Evolutionary conservation across 2,888 invertebrate genomes (phyloP).

Genomic region (Smittia sp.): DNA sequence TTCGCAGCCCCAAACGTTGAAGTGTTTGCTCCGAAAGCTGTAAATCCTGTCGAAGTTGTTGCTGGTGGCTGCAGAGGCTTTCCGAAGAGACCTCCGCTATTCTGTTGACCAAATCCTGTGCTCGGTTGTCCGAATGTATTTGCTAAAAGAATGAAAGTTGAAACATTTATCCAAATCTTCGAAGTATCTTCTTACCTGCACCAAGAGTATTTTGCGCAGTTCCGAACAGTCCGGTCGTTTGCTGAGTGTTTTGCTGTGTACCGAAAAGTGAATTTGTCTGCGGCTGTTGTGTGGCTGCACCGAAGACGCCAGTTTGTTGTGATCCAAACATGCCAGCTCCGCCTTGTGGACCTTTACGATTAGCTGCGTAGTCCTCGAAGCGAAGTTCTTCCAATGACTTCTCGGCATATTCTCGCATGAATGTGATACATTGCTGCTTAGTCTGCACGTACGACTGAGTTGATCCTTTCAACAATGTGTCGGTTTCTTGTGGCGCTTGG

Average conservation of each 20-base stretch:
- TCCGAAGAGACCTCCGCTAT: slow-evolving; percentile 61
- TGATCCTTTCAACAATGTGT: slow-evolving; percentile 85
- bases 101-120: slow-evolving; percentile 57
- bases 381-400: slow-evolving; percentile 95
- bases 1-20: slow-evolving; percentile 53
- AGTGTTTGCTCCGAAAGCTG: slow-evolving; percentile 53
- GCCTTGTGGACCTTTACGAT: slow-evolving; percentile 73
- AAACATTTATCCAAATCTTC: slow-evolving; percentile 43
- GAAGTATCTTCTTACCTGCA: slow-evolving; percentile 39
- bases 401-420: slow-evolving; percentile 96
- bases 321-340: slow-evolving; percentile 57
- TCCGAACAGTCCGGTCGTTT: slow-evolving; percentile 50
- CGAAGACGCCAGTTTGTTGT: slow-evolving; percentile 53
- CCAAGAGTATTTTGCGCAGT: slow-evolving; percentile 52
- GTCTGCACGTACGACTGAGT: slow-evolving; percentile 82
- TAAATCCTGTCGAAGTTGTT: slow-evolving; percentile 50
- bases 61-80: slow-evolving; percentile 57
- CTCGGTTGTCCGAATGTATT: not conserved
- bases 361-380: slow-evolving; percentile 87
- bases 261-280: slow-evolving; percentile 58
- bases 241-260: slow-evolving; percentile 57
- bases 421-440: slow-evolving; percentile 93
- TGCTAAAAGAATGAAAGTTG: not conserved
- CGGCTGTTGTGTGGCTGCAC: slow-evolving; percentile 51
- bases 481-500: slow-evolving; percentile 80